These are phyloP conservation scores for Disparrhopalites patrizii DNA, from an alignment of 2,888 invertebrate species.

Conservation along the genomic window DNA sequence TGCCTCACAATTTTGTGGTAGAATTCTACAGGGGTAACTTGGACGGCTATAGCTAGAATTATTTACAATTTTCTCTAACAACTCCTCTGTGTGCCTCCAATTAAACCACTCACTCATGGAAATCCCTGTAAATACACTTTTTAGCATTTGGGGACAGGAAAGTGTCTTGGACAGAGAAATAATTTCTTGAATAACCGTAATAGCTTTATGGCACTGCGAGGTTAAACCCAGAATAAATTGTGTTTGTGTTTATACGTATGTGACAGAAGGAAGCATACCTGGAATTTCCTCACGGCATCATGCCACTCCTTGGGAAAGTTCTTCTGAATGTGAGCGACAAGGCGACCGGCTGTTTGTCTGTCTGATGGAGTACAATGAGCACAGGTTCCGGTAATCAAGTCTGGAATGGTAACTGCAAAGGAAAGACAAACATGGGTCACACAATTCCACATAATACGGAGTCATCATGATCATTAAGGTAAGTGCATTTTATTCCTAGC, in stretches of 20 bases:
- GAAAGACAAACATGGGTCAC: conserved; percentile 6
- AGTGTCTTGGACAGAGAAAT: too few species aligned
- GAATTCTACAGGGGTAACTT: too few species aligned
- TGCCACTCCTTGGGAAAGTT: conserved; percentile 48
- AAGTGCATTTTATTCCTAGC: too few species aligned
- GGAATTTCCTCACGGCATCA: conserved; percentile 47
- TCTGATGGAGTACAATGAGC: conserved; percentile 44
- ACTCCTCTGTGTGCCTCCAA: too few species aligned
- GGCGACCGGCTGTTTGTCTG: conserved; percentile 45
- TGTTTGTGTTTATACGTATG: background rate
- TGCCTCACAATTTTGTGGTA: too few species aligned
- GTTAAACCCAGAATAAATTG: background rate
- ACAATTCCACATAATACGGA: background rate
- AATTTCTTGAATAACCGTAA: too few species aligned
- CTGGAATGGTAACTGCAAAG: conserved; percentile 44
- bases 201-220: too few species aligned
- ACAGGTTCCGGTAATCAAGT: conserved; percentile 46
- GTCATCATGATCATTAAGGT: conserved; percentile 1
- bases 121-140: too few species aligned
- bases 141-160: too few species aligned
- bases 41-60: too few species aligned
- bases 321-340: conserved; percentile 47
- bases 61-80: too few species aligned
- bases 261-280: conserved; percentile 31
- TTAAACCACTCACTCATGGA: too few species aligned